Evolutionary conservation across 2,888 invertebrate species (phyloP), one percentile per base, ranked within the genome.

Genomic region (Nomada lathburiana): DNA sequence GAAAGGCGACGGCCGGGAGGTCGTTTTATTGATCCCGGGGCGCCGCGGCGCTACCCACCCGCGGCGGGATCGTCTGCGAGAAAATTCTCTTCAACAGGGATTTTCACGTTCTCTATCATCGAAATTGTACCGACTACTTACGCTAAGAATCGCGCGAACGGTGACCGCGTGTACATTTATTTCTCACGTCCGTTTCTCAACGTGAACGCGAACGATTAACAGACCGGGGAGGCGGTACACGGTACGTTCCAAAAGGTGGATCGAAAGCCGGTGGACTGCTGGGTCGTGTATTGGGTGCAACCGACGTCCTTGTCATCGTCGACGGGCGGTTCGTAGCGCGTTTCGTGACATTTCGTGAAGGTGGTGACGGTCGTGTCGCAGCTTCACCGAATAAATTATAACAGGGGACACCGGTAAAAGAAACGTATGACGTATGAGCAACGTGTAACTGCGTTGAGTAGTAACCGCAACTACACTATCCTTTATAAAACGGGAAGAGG

Each of bases 1-100:
- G 89, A 89, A 92, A 91, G 92, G 91, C 92, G 91, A 92, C 92
- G 92, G 92, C 91, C 92, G 92, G 91, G 91, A 91, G 89, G 88
- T 92, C 92, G 92, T 92, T 93, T 93, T 93, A 93, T 93, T 93
- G 93, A 93, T 93, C 92, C 93, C 92, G 93, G 92, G 93, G 93
- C 93, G 93, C 93, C 93, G 93, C 92, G 93, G 93, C 93, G 93
- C 93, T 91, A 92, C 92, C 93, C 92, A 92, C 90, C 88, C 88
- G 88, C 88, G 87, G 93, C 92, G 92, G 92, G 92, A 90, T 92
- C 92, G 90, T 89, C 91, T 90, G 85, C 88, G 88, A 90, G 88
- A 71, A 83, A 84, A 82, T 79, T 86, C 82, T 79, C 64, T 76
- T 67, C 59, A 69, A 63, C 63, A 76, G 65, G 73, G 74, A 76